Evolutionary conservation across 2,888 invertebrate genomes (phyloP).

Genomic region (Neuroscelio doddi): DNA sequence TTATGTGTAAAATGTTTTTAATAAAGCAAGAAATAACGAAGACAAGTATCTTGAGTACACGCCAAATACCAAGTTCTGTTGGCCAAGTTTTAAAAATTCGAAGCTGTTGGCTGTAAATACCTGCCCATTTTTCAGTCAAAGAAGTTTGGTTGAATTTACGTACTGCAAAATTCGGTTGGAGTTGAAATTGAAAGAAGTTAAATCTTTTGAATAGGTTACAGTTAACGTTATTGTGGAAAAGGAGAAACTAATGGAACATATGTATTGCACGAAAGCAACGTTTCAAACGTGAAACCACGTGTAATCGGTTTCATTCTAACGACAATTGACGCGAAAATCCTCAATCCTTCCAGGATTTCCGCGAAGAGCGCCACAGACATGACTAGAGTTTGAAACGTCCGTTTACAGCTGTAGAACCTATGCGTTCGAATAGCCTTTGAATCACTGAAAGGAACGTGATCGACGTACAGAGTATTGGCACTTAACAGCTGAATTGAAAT

Average conservation of each 20-base stretch:
- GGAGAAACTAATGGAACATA: slow-evolving; percentile 8
- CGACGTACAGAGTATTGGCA: slow-evolving; percentile 32
- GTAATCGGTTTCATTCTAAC: slow-evolving; percentile 48
- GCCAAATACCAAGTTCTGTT: no score
- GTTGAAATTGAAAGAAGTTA: not conserved
- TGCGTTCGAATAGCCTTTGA: slow-evolving; percentile 42
- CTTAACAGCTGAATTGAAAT: slow-evolving; percentile 43
- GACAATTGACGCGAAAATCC: slow-evolving; percentile 42
- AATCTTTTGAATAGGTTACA: not conserved
- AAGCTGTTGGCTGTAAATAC: no score
- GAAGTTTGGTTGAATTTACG: no score
- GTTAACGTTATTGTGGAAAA: slow-evolving; percentile 15
- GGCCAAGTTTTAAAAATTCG: no score
- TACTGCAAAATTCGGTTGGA: no score
- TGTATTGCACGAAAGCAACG: slow-evolving; percentile 14
- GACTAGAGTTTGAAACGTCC: slow-evolving; percentile 37
- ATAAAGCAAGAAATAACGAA: no score
- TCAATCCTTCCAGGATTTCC: slow-evolving; percentile 38
- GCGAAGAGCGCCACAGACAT: slow-evolving; percentile 37
- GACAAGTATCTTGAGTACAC: no score
- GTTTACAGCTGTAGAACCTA: slow-evolving; percentile 30
- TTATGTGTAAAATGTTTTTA: no score
- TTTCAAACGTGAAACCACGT: slow-evolving; percentile 9
- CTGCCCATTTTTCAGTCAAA: no score
- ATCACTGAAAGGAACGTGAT: slow-evolving; percentile 39